These are phyloP conservation scores for Lasioglossum pauxillum DNA, from an alignment of 2,888 invertebrate genomes.

Conservation along the genomic window DNA sequence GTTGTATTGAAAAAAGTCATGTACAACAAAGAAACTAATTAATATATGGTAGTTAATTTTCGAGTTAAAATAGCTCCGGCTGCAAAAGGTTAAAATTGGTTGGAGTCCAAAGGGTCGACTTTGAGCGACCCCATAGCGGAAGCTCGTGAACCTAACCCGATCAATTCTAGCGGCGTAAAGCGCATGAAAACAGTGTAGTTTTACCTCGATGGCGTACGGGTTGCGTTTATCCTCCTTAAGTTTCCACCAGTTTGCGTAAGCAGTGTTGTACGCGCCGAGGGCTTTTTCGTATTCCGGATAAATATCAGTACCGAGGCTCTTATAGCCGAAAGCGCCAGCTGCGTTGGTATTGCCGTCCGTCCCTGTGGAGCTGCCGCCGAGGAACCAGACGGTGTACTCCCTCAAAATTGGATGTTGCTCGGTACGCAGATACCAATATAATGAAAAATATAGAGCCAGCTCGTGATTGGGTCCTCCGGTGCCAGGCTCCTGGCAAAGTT, in stretches of 20 bases:
- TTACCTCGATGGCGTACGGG: slow-evolving; percentile 41
- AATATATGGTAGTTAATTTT: no score
- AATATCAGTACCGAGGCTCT: slow-evolving; percentile 70
- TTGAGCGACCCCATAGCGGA: not conserved
- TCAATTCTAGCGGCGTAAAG: not conserved
- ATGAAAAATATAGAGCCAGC: slow-evolving; percentile 85
- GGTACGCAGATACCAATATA: slow-evolving; percentile 79
- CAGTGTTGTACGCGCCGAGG: slow-evolving; percentile 30
- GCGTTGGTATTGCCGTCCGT: slow-evolving; percentile 73
- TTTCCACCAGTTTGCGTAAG: slow-evolving; percentile 54
- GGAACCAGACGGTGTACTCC: slow-evolving; percentile 77
- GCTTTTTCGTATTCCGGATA: slow-evolving; percentile 67
- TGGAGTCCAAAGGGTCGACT: not conserved
- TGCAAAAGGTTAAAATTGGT: no score
- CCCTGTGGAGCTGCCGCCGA: slow-evolving; percentile 73
- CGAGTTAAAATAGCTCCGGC: no score
- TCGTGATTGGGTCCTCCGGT: slow-evolving; percentile 89
- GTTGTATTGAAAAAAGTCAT: no score
- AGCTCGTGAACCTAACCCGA: not conserved
- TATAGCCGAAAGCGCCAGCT: slow-evolving; percentile 76
- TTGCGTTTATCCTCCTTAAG: slow-evolving; percentile 40
- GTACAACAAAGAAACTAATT: no score
- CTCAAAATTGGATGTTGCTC: slow-evolving; percentile 75
- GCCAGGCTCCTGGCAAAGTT: slow-evolving; percentile 85
- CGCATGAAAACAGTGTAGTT: not conserved